A percentile compares a stretch with the other conserved stretches of the same genome.
These are phyloP conservation scores for Macaria liturata DNA, from an alignment of 2,888 invertebrate genomes.

Conservation along the genomic window DNA sequence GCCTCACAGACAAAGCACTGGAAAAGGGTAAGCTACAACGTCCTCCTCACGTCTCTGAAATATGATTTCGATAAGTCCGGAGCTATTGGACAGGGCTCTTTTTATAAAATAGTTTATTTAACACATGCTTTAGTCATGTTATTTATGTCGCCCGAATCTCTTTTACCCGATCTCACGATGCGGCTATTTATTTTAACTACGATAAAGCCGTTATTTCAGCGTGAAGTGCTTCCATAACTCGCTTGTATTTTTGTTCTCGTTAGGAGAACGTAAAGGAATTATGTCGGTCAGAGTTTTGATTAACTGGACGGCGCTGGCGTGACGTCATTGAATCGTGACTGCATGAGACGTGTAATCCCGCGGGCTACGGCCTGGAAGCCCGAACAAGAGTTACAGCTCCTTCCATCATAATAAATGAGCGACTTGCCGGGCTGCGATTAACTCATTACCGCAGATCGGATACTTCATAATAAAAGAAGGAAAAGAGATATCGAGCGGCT, in stretches of 20 bases:
- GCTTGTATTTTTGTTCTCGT: background rate
- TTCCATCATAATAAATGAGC: constrained; percentile 44
- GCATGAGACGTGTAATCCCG: constrained; percentile 35
- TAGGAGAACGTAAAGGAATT: constrained; percentile 13
- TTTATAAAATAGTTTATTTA: constrained; percentile 72
- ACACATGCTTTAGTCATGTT: constrained; percentile 57
- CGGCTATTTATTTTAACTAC: constrained; percentile 41
- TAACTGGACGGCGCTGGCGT: constrained; percentile 28
- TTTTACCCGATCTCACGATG: constrained; percentile 41
- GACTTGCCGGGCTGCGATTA: constrained; percentile 47
- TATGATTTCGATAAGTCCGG: constrained; percentile 81
- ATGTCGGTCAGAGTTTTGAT: constrained; percentile 26
- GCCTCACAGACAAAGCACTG: constrained; percentile 67
- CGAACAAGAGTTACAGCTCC: constrained; percentile 35
- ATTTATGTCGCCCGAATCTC: constrained; percentile 46
- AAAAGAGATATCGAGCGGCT: constrained; percentile 55
- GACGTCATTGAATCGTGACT: constrained; percentile 34
- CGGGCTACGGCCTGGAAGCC: constrained; percentile 34
- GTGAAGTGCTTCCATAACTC: constrained; percentile 26
- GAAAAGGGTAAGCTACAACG: constrained; percentile 74
- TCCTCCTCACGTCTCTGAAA: constrained; percentile 78
- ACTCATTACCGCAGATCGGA: constrained; percentile 54
- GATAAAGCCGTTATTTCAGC: constrained; percentile 27
- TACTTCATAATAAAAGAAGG: constrained; percentile 49
- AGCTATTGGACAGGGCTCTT: constrained; percentile 73